Evolutionary conservation across 2,888 invertebrate genomes (phyloP), one percentile per base, ranked within the genome.

Genomic region (Sclerodermus sp.): DNA sequence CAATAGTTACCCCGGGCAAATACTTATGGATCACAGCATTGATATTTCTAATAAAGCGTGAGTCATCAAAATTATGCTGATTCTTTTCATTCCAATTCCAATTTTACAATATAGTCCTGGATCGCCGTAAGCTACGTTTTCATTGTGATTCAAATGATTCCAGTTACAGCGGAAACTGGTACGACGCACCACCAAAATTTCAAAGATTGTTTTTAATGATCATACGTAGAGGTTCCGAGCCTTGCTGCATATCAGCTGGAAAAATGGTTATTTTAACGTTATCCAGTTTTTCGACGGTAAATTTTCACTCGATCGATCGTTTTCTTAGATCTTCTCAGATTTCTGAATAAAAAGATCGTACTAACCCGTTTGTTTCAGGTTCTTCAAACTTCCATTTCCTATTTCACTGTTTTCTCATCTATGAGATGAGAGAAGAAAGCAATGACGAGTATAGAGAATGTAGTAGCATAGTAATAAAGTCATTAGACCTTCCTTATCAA

Each of bases 121-220:
- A n/a, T n/a, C n/a, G n/a, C n/a, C n/a, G n/a, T n/a, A n/a, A n/a
- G n/a, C n/a, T n/a, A n/a, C n/a, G n/a, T n/a, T n/a, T n/a, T n/a
- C n/a, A n/a, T n/a, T 15, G 14, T 2, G 14, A 4, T 16, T 8
- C 9, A n/a, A 1, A 37, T 10, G n/a, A 5, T 29, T n/a, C n/a
- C 29, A 42, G 42, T 5, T 42, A 42, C 16, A 42, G 31, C 12
- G n/a, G 15, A n/a, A 12, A 13, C 3, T 42, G 42, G 42, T 42
- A 42, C 42, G 14, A 15, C 8, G 15, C 15, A 1, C 42, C 42
- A 13, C 2, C 23, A 15, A 23, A 23, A n/a, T 13, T 15, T 17
- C 42, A 42, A 12, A 29, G 17, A 9, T 16, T 31, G 9, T 15
- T 42, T 6, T 32, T 42, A 31, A 30, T 42, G 15, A 42, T 42